Evolutionary conservation across 2,113 vertebrate genomes (phyloP), one percentile per base, ranked within the genome.

Genomic region (Strigops habroptila): DNA sequence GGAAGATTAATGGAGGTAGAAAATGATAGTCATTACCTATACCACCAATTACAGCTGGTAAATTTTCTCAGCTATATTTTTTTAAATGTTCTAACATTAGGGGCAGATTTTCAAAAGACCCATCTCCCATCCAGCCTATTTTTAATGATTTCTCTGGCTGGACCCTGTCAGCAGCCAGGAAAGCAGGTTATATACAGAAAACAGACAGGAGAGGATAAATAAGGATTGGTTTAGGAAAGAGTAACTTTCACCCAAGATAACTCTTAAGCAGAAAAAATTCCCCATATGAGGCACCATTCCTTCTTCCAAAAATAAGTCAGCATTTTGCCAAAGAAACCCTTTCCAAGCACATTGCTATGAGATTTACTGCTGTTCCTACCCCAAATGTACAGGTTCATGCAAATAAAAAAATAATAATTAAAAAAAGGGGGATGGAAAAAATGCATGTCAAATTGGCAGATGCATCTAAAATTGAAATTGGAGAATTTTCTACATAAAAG

Each of bases 1-100:
- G 10, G 8, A 88, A 83, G 35, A 86, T 46, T 37, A 78, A 75
- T 9, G 17, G 48, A 49, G 55, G 35, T 44, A 18, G 52, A 86
- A 89, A 92, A 88, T 6, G 4, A 75, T 4, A 57, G 31, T 21
- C 60, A 41, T 8, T 14, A 37, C 77, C 63, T 44, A 14, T 28
- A 43, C 49, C 37, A 22, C 41, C 53, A 9, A 14, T 55, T 30
- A 68, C 33, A 88, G 30, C 16, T 67, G 19, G 17, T 33, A 69
- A 35, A 51, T 49, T 28, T 92, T 68, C 19, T 65, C 53, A 35
- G 70, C 2, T 0, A 0, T 25, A 5, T 19, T 55, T 70, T 63
- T 89, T 49, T 9, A 23, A 73, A 44, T 21, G 18, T 12, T 80
- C 6, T 19, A 73, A 73, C 9, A 43, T 78, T 13, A 92, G 10